Base-by-base conservation (phyloP, 2,888 invertebrate species). In the Nebria brevicollis region DNA sequence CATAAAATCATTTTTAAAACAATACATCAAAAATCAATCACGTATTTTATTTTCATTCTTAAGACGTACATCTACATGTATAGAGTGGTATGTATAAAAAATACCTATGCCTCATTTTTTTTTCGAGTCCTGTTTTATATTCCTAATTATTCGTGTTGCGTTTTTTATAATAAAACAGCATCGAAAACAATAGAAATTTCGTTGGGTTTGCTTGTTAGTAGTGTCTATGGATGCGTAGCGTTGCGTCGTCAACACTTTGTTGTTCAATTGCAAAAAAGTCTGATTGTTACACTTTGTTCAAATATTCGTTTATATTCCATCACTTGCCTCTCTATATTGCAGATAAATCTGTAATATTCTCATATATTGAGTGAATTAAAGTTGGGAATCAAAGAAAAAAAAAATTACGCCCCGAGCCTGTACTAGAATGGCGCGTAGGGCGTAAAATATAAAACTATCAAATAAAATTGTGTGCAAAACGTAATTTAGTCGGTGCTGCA, bases 381-480 rank as follows among this genome's bases (percentile, higher is more conserved):
- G 20, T 20, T 20, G 20, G 20, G 20, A 20, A 20, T 20, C 20
- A 20, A 20, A 20, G 20, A 20, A 20, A 20, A 11, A 34, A 34
- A 34, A 4, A 34, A 34, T 34, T 2, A 34, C 34, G 34, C 34
- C 34, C 34, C 5, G 34, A 34, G 5, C 4, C 34, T 34, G 34
- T 34, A 5, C 34, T 34, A 34, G 34, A 54, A 13, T 54, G 54
- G 7, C n/a, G 11, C 79, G 79, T n/a, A 65, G 43, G 75, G 70
- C 75, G 72, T 81, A 81, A 81, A 81, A 81, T 81, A 81, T 81
- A 81, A 75, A 81, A 81, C 80, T 81, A 81, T 81, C 80, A 81
- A 81, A 81, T 81, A 81, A 81, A 81, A 81, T 81, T 81, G 80
- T 81, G 80, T 76, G 80, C 80, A 81, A 81, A 81, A 81, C 80